Percentiles rank a stretch among this genome's conserved stretches.
Evolutionary conservation across 1,140 invertebrate genomes (phyloP).

Genomic region (Drosophila pandora): DNA sequence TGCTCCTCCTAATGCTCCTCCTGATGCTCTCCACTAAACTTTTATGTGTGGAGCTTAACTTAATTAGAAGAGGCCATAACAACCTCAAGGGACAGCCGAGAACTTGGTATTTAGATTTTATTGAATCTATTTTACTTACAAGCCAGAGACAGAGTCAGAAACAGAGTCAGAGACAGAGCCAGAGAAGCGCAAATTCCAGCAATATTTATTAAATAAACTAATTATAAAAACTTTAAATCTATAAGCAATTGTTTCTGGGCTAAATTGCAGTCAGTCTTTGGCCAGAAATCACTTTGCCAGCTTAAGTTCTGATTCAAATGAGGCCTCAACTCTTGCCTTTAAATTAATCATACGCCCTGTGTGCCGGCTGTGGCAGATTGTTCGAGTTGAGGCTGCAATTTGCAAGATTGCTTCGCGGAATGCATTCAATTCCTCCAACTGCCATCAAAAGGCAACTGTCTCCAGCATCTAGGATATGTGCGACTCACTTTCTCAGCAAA

Average conservation of each 20-base stretch:
- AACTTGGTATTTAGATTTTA: conserved; percentile 40
- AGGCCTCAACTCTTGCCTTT: conserved; percentile 22
- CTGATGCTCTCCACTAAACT: conserved; percentile 17
- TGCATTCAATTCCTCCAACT: conserved; percentile 23
- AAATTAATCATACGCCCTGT: conserved; percentile 80
- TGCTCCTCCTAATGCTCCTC: background rate
- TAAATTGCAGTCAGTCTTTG: too few relatives aligned
- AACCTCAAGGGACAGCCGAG: conserved; percentile 15
- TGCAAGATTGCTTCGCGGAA: conserved; percentile 67
- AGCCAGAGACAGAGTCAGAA: too few relatives aligned
- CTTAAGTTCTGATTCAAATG: too few relatives aligned
- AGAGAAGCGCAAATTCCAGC: too few relatives aligned
- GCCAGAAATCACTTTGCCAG: too few relatives aligned
- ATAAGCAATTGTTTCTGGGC: conserved; percentile 24
- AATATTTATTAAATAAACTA: too few relatives aligned
- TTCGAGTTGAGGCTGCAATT: conserved; percentile 49
- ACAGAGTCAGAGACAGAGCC: too few relatives aligned
- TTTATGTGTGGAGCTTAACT: conserved; percentile 45
- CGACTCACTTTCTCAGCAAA: background rate
- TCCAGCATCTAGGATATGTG: background rate
- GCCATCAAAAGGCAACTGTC: conserved; percentile 41
- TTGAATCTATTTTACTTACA: background rate
- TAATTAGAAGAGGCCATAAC: conserved; percentile 45
- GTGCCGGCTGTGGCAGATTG: conserved; percentile 17
- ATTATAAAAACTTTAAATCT: conserved; percentile 13